Evolutionary conservation across 2,797 vertebrate species (phyloP).

Genomic region (Salmo trutta): DNA sequence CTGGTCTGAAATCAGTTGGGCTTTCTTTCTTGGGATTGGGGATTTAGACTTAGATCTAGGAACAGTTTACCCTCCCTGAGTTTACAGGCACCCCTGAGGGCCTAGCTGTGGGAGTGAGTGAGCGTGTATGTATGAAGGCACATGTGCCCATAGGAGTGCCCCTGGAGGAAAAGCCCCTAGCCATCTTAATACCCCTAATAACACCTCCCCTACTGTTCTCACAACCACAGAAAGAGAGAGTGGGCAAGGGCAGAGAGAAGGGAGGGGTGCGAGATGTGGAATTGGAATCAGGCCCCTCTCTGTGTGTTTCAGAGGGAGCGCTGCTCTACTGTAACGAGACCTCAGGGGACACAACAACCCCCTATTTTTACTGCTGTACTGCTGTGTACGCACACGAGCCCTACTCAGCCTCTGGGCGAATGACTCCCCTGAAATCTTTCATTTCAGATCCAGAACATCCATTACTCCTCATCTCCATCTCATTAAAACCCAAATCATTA

Average conservation of each 20-base stretch:
- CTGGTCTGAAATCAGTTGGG: conserved; percentile 69
- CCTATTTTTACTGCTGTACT: no score
- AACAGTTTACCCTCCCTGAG: conserved; percentile 24
- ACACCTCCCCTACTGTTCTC: no score
- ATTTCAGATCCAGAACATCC: no score
- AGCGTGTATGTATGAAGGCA: neutral
- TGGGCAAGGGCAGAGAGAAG: neutral
- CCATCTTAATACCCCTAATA: no score
- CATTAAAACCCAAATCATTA: no score
- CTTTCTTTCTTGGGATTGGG: conserved; percentile 65
- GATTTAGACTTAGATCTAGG: conserved; percentile 38
- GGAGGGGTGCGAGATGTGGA: neutral
- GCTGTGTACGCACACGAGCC: no score
- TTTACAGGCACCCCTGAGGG: conserved; percentile 74
- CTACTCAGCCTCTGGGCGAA: no score
- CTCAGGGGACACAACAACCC: neutral
- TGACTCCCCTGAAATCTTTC: neutral
- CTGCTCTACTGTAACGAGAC: neutral
- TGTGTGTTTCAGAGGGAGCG: neutral
- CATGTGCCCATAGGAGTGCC: no score
- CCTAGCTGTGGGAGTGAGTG: conserved; percentile 57
- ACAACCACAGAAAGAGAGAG: neutral
- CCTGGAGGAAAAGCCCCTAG: no score
- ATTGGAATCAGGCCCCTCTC: neutral
- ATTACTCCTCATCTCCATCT: no score